Evolutionary conservation across 2,113 vertebrate species (phyloP), one percentile per base, ranked within the genome.

Genomic region (Pleuronectes platessa): DNA sequence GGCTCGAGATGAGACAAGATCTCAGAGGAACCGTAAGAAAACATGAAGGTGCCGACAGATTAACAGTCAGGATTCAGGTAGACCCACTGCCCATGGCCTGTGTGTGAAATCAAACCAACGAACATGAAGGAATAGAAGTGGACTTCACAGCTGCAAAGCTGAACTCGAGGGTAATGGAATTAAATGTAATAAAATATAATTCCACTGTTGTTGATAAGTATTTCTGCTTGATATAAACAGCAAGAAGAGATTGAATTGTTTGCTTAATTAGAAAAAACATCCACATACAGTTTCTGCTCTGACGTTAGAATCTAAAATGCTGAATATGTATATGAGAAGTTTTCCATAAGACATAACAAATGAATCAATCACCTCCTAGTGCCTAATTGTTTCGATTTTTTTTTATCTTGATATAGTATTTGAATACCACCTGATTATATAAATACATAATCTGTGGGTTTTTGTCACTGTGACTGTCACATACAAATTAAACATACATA

Each of bases 81-180:
- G 37, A 78, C 54, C 58, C 15, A 56, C 14, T 56, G 10, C 42
- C 10, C 51, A 0, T 14, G 21, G 69, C 20, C 51, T 53, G 61
- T 74, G 68, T 77, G 76, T 68, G 72, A 61, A 54, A 54, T 54
- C 51, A 54, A 20, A 56, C 70, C 74, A 66, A 75, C 53, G 4
- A 62, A 42, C 56, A 26, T 47, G 53, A 40, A 71, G 15, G 71
- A 58, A 74, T 42, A 13, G 24, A 59, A 74, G 88, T 88, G 79
- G 83, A 84, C 80, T 89, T 87, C 86, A 85, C 59, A 87, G 78
- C 83, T 76, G 83, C 91, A 87, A 91, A 88, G 90, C 86, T 85
- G 83, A 78, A 91, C 76, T 89, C 81, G 74, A 89, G 77, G 68
- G 71, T 64, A 89, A 83, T 85, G 81, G 68, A 88, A 90, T 85